phyloP scores from a whole-genome alignment of 1,140 invertebrate species.

The Drosophila pandora region DNA sequence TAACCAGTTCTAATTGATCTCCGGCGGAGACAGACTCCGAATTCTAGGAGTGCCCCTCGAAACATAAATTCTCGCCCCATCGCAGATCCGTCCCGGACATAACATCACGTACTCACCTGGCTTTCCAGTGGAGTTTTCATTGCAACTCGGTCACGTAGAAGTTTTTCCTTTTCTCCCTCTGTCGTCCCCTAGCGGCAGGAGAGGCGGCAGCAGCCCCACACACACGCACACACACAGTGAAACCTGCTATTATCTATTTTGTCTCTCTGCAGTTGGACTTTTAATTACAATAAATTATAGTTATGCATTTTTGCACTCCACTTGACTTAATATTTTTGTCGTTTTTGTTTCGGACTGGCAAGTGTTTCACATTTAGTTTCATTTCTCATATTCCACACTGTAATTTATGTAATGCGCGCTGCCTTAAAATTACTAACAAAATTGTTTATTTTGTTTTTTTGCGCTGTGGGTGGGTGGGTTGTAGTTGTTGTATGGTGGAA shows the following conservation, averaged over 20 bases:
- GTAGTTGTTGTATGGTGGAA: conserved; percentile 5
- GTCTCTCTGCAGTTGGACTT: conserved; percentile 31
- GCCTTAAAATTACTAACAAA: conserved; percentile 34
- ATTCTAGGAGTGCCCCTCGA: conserved; percentile 30
- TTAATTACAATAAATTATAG: conserved; percentile 70
- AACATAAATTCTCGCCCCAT: conserved; percentile 22
- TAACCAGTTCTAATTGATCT: conserved; percentile 53
- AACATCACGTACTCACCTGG: conserved; percentile 50
- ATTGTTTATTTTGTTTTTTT: conserved; percentile 23
- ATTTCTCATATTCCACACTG: conserved; percentile 10
- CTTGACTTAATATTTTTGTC: conserved; percentile 10
- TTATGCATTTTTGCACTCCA: conserved; percentile 33
- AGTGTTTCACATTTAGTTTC: not conserved
- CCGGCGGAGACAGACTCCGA: conserved; percentile 24
- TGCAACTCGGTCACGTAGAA: conserved; percentile 70
- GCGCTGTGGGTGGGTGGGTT: not conserved
- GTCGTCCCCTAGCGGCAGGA: conserved; percentile 15
- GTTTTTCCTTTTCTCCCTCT: conserved; percentile 53
- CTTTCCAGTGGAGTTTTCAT: conserved; percentile 28
- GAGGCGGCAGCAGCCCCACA: conserved; percentile 29
- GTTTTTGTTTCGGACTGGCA: not conserved
- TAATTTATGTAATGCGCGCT: conserved; percentile 58
- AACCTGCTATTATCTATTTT: conserved; percentile 28
- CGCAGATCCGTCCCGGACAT: conserved; percentile 13
- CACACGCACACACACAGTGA: conserved; percentile 11